Evolutionary conservation across 1,140 invertebrate species (phyloP).

Genomic region (Drosophila yakuba): DNA sequence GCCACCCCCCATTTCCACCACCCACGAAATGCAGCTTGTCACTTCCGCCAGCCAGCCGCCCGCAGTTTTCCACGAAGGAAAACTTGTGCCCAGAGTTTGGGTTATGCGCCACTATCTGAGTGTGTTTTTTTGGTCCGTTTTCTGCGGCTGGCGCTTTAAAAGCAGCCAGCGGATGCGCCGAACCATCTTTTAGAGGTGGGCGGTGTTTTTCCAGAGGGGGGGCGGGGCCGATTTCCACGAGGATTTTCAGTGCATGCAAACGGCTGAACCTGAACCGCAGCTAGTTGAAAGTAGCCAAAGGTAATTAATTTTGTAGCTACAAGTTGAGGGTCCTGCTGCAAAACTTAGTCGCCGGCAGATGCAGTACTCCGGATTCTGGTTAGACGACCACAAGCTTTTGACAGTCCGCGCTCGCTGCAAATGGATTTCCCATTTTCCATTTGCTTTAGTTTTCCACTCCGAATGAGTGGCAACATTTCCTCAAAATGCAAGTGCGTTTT

Average conservation of each 20-base stretch:
- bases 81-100: conserved; percentile 58
- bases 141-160: conserved; percentile 65
- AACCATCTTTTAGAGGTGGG: conserved; percentile 58
- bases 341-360: conserved; percentile 41
- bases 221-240: neutral
- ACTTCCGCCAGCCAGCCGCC: conserved; percentile 65
- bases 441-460: conserved; percentile 62
- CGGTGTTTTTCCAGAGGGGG: conserved; percentile 13
- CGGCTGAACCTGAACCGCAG: conserved; percentile 44
- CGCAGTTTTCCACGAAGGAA: conserved; percentile 62
- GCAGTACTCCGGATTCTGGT: conserved; percentile 28
- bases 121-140: conserved; percentile 15
- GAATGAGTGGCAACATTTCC: conserved; percentile 60
- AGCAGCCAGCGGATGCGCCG: conserved; percentile 68
- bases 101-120: conserved; percentile 28
- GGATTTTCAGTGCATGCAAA: conserved; percentile 48
- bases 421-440: conserved; percentile 77
- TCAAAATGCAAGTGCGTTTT: conserved; percentile 22
- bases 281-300: conserved; percentile 81
- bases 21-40: conserved; percentile 55
- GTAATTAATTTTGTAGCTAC: conserved; percentile 81
- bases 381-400: conserved; percentile 57
- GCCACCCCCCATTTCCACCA: neutral
- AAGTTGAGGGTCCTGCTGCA: conserved; percentile 53
- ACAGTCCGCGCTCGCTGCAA: conserved; percentile 58